These are phyloP conservation scores for Cyphomyrus plagiostoma DNA, from an alignment of 2,113 vertebrate species.

Conservation along the genomic window DNA sequence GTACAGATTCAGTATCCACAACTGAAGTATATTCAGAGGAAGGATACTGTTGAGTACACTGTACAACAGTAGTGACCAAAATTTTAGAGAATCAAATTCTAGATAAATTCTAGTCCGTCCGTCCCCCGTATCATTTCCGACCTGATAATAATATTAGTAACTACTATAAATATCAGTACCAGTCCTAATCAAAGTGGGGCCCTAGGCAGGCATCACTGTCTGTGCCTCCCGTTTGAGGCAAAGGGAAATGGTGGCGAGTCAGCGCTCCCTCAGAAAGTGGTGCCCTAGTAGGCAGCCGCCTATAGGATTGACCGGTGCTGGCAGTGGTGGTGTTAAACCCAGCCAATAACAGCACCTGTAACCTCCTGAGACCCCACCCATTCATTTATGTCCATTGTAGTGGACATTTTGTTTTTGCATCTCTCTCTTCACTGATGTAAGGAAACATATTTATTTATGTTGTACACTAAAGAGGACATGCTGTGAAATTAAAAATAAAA, in stretches of 20 bases:
- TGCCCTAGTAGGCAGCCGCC: neutral
- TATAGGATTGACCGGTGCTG: neutral
- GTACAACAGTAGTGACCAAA: neutral
- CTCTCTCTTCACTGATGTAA: no score
- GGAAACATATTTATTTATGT: no score
- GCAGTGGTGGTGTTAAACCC: neutral
- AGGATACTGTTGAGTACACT: neutral
- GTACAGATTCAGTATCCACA: neutral
- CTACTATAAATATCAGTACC: neutral
- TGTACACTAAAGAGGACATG: no score
- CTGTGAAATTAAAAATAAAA: no score
- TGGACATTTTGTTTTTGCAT: no score
- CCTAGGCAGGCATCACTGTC: neutral
- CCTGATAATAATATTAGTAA: neutral
- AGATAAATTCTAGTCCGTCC: neutral
- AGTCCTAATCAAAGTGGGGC: neutral
- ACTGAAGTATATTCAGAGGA: neutral
- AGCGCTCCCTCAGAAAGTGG: neutral
- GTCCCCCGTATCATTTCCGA: neutral
- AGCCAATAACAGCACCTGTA: neutral
- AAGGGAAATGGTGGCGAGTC: neutral
- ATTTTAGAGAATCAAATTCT: neutral
- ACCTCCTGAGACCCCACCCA: no score
- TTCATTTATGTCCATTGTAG: no score
- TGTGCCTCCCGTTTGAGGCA: neutral